Percentiles rank a stretch among this genome's conserved stretches.
phyloP scores from a whole-genome alignment of 2,113 vertebrate genomes.

The Anolis sagrei region DNA sequence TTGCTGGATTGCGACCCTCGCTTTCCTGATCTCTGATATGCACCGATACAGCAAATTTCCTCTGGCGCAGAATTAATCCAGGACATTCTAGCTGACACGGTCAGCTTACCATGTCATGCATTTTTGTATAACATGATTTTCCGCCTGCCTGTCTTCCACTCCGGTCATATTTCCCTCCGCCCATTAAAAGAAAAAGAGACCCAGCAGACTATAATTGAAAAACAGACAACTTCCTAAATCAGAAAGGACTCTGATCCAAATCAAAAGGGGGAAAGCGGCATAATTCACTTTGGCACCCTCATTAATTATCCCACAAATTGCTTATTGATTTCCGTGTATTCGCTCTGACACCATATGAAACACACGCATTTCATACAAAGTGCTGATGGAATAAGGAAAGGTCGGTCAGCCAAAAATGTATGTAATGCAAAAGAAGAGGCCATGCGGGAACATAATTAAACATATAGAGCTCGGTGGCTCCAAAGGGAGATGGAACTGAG shows the following conservation, averaged over 20 bases:
- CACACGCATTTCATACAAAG: slow-evolving; percentile 65
- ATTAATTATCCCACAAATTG: slow-evolving; percentile 86
- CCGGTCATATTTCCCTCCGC: slow-evolving; percentile 34
- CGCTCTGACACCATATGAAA: slow-evolving; percentile 70
- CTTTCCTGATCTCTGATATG: not conserved
- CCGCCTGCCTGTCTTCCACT: slow-evolving; percentile 57
- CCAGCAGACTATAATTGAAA: slow-evolving; percentile 69
- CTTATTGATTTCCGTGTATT: slow-evolving; percentile 84
- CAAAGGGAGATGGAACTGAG: not conserved
- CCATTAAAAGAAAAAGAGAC: slow-evolving; percentile 49
- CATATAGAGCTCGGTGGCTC: not conserved
- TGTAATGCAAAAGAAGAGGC: slow-evolving; percentile 19
- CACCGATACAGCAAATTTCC: not conserved
- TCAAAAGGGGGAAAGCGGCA: slow-evolving; percentile 71
- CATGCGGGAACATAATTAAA: not conserved
- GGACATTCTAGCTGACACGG: slow-evolving; percentile 19
- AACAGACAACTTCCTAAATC: slow-evolving; percentile 78
- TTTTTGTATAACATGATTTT: slow-evolving; percentile 43
- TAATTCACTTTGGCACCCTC: slow-evolving; percentile 80
- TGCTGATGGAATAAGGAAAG: slow-evolving; percentile 59
- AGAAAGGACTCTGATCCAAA: slow-evolving; percentile 75
- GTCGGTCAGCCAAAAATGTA: slow-evolving; percentile 46
- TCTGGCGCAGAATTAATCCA: slow-evolving; percentile 33
- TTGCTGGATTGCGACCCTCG: too few species aligned
- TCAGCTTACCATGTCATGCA: slow-evolving; percentile 39